Percentiles rank a stretch among this genome's conserved stretches.
These are phyloP conservation scores for Trididemnum miniatum DNA, from an alignment of 23 tunicate genomes.

Conservation along the genomic window DNA sequence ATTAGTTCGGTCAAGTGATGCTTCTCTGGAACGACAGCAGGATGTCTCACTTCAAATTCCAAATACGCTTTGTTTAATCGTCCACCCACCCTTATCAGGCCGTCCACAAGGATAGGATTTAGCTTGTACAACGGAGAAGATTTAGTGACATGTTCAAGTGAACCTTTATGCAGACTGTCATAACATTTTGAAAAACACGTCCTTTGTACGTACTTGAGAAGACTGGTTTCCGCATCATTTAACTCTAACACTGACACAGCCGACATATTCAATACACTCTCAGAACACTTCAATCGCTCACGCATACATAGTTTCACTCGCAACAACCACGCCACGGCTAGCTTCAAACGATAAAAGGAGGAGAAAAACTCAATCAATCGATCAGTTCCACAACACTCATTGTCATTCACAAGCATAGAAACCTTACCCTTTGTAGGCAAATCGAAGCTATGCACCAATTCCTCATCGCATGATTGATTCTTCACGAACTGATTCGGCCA, in stretches of 20 bases:
- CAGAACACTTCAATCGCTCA: neutral
- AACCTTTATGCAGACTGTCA: neutral
- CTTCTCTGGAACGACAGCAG: neutral
- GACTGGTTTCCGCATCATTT: neutral
- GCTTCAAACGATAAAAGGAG: neutral
- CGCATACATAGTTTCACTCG: neutral
- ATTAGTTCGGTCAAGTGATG: slow-evolving; percentile 1
- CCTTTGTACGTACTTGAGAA: neutral
- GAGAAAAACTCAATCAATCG: neutral
- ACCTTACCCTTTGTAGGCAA: neutral
- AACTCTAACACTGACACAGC: neutral
- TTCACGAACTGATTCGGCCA: neutral
- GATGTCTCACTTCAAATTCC: slow-evolving; percentile 14
- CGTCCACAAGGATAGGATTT: neutral
- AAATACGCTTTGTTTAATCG: neutral
- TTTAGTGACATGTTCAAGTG: neutral
- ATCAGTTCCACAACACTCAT: neutral
- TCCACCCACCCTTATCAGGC: slow-evolving; percentile 12
- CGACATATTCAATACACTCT: neutral
- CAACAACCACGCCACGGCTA: slow-evolving; percentile 4
- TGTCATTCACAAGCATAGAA: neutral
- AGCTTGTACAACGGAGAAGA: neutral
- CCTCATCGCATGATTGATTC: neutral
- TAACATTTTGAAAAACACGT: neutral
- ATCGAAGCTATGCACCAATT: neutral